Evolutionary conservation across 2,113 vertebrate genomes (phyloP), one percentile per base, ranked within the genome.

Genomic region (Suricata suricatta): DNA sequence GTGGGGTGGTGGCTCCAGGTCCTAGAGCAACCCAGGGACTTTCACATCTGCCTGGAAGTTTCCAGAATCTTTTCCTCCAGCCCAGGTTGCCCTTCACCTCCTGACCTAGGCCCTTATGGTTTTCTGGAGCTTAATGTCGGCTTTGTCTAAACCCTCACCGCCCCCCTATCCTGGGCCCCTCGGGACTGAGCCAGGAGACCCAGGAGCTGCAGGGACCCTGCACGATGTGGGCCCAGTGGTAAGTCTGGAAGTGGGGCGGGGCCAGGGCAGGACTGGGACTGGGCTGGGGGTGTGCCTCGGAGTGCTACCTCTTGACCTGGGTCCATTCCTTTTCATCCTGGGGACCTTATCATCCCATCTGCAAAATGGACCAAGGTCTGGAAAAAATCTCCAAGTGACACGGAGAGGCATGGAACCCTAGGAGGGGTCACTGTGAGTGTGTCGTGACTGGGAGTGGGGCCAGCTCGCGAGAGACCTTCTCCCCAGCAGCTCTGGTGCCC

Each of bases 31-130:
- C 68, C 80, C 71, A n/a, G 69, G 64, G 63, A 35, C 35, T 54
- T 91, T 23, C 25, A 25, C 4, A 7, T 52, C 81, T 60, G 72
- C 47, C 25, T 21, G 2, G 44, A 97, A 82, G 77, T 79, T 83
- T 95, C 96, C 68, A 92, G 93, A 97, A 54, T 33, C 77, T 77
- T 57, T 60, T 44, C 54, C 52, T 57, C 44, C 38, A 44, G 35
- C 23, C 68, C 54, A 81, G 66, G 33, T 4, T 79, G 52, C 17
- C 47, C 38, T 44, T 76, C 0, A 14, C 1, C 25, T 68, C 57
- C 23, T 3, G 2, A 27, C 63, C 27, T 17, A 66, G 60, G 35
- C 4, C 27, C 35, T 33, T 31, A 2, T 19, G 31, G 54, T 35
- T 44, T 68, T 80, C 72, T 69, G 69, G 77, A 44, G 64, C 50